Percentiles rank a stretch among this genome's conserved stretches.
Conservation (phyloP, 2,113 vertebrate species). For the Oncorhynchus masou region DNA sequence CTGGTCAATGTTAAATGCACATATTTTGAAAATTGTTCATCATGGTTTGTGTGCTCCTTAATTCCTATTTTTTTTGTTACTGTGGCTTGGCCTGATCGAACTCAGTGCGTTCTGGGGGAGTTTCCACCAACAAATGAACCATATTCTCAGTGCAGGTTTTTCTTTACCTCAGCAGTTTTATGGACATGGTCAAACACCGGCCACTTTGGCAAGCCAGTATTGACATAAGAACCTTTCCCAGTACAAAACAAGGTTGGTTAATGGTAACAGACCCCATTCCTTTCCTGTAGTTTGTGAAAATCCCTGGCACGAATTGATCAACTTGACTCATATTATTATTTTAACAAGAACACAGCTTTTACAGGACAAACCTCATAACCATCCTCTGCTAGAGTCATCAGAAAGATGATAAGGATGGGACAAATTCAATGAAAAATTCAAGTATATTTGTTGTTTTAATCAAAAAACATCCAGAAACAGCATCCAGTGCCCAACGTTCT, state of each 20-base stretch:
- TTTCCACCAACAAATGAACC: not conserved
- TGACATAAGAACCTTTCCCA: not conserved
- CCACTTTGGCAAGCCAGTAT: not conserved
- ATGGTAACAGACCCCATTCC: not conserved
- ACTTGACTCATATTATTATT: constrained; percentile 11
- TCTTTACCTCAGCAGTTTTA: not conserved
- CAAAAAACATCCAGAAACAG: not conserved
- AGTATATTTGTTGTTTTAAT: too few species aligned
- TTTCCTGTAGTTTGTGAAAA: not conserved
- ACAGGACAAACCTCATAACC: not conserved
- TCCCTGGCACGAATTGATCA: not conserved
- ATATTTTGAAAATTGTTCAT: too few species aligned
- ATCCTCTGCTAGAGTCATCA: constrained; percentile 24
- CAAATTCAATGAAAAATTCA: too few species aligned
- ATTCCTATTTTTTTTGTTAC: too few species aligned
- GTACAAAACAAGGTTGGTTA: not conserved
- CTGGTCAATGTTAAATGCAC: too few species aligned
- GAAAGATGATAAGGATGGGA: not conserved
- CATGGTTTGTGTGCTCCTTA: too few species aligned
- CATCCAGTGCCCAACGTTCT: too few species aligned
- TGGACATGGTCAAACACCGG: not conserved
- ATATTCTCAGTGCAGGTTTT: not conserved
- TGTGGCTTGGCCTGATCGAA: too few species aligned
- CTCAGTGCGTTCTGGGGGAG: not conserved
- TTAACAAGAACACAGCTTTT: not conserved